Base-by-base conservation (phyloP, 2,113 vertebrate species). In the Osmerus eperlanus region DNA sequence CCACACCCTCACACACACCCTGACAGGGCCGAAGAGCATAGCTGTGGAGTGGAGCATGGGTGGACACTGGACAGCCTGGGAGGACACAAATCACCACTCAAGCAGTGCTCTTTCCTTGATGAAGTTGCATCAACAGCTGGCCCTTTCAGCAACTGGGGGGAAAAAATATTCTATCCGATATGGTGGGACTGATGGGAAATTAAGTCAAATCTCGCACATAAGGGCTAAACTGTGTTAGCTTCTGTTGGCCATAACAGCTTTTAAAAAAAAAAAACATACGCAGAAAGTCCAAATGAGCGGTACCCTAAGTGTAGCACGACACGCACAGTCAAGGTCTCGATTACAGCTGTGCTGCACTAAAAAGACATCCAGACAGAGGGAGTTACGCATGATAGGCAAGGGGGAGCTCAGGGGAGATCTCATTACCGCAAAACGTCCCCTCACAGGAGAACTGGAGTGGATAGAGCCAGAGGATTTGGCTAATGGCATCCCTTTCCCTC, bases 341-440 rank as follows among this genome's bases (percentile, higher is more conserved):
- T 87, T 86, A 81, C 78, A 88, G 81, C 74, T 84, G 78, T 81
- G 78, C 70, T 73, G 78, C 56, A 73, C 70, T 67, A 52, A 23
- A 74, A 73, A 82, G 4, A 25, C 66, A 77, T 81, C 80, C 85
- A 77, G 76, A 81, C 75, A 19, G 67, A 73, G 68, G 75, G 77
- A 85, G 81, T 87, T 83, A 87, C 77, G 80, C 84, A 85, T 68
- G 64, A 65, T 58, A n/a, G 82, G 75, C 75, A 76, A 74, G 70
- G 76, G 86, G 68, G 69, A 47, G 28, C 60, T 15, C 14, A 23
- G 28, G 60, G 60, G 60, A 64, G 86, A 86, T 89, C 82, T 85
- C 75, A 89, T 90, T 89, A 88, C 85, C 75, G 85, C 67, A 75
- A 83, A 47, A 80, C 72, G 81, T 74, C 81, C 82, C 71, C 69